Conservation (phyloP, 1,140 invertebrate species). For the Aphelinus certus region DNA sequence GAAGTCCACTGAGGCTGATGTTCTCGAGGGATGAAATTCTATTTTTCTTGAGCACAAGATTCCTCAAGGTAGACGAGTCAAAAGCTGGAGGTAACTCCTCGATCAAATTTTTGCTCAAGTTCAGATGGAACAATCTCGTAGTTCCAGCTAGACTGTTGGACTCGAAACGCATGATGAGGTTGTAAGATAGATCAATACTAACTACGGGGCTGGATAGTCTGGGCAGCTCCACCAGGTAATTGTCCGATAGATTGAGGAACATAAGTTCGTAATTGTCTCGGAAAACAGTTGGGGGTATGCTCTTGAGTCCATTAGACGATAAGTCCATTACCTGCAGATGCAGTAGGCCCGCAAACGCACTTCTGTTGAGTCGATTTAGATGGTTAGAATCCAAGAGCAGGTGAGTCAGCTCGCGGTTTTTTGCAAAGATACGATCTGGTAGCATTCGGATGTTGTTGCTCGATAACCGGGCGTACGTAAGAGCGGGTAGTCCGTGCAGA, state of each 20-base stretch:
- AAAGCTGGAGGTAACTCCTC: slow-evolving; percentile 46
- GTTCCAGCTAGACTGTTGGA: slow-evolving; percentile 67
- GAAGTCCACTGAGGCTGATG: slow-evolving; percentile 47
- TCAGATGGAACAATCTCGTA: slow-evolving; percentile 67
- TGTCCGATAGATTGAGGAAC: slow-evolving; percentile 73
- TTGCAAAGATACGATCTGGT: slow-evolving; percentile 68
- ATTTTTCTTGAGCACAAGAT: slow-evolving; percentile 51
- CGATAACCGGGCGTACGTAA: slow-evolving; percentile 68
- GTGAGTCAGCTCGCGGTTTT: slow-evolving; percentile 69
- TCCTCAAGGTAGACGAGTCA: slow-evolving; percentile 47
- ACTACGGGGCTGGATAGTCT: slow-evolving; percentile 43
- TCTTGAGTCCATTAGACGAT: slow-evolving; percentile 70
- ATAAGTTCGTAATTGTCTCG: slow-evolving; percentile 66
- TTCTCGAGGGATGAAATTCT: slow-evolving; percentile 48
- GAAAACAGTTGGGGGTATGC: slow-evolving; percentile 68
- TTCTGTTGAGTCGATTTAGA: slow-evolving; percentile 66
- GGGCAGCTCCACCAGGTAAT: slow-evolving; percentile 58
- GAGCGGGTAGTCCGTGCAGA: slow-evolving; percentile 69
- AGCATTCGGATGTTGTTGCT: slow-evolving; percentile 71
- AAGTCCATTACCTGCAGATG: slow-evolving; percentile 72
- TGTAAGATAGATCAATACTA: slow-evolving; percentile 72
- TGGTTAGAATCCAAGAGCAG: slow-evolving; percentile 73
- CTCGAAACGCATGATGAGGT: slow-evolving; percentile 69
- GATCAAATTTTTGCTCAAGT: slow-evolving; percentile 62
- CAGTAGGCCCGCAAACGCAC: slow-evolving; percentile 50